Percentiles rank a stretch among this genome's conserved stretches.
Conservation (phyloP, 2,113 vertebrate species). For the Danio rerio region GRCz12tu NC_133198.1:25751001-25751500, state of each 20-base stretch:
- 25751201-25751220: constrained; percentile 68
- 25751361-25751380: constrained; percentile 69
- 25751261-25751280: constrained; percentile 73
- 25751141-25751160: constrained; percentile 62
- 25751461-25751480: constrained; percentile 5
- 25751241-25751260: constrained; percentile 73
- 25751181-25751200: constrained; percentile 71
- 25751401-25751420: constrained; percentile 77
- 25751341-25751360: constrained; percentile 67
- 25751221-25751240: constrained; percentile 56
- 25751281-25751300: constrained; percentile 77
- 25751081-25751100: constrained; percentile 47
- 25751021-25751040: neutral
- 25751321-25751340: constrained; percentile 73
- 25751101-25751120: constrained; percentile 54
- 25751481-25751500: constrained; percentile 44
- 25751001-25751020: neutral
- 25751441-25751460: constrained; percentile 55
- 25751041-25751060: constrained; percentile 21
- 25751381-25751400: constrained; percentile 75
- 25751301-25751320: constrained; percentile 72
- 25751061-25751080: constrained; percentile 40
- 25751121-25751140: constrained; percentile 62
- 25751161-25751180: constrained; percentile 60
- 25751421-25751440: constrained; percentile 73